These are phyloP conservation scores for Drosophila anomelani DNA, from an alignment of 2,888 invertebrate genomes.

Conservation along the genomic window DNA sequence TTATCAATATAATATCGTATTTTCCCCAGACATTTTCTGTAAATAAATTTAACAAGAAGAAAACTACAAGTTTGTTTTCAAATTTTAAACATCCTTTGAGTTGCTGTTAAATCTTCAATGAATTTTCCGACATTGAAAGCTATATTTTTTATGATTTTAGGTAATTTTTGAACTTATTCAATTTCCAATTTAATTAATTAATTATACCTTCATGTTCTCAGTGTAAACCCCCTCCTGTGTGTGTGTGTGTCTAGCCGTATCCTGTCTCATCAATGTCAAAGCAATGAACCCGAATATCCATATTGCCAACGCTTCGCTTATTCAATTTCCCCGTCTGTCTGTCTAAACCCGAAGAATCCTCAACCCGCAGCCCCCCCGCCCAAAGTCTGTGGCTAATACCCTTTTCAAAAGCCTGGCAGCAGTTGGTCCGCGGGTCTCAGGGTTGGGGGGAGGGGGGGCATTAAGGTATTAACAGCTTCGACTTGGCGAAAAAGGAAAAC, in stretches of 20 bases:
- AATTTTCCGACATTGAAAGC: neutral
- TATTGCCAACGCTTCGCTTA: conserved; percentile 51
- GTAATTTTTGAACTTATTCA: no score
- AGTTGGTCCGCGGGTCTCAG: conserved; percentile 9
- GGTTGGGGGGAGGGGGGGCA: neutral
- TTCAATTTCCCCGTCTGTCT: conserved; percentile 45
- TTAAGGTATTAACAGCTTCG: conserved; percentile 48
- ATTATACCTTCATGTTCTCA: neutral
- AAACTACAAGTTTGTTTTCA: no score
- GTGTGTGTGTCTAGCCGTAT: conserved; percentile 46
- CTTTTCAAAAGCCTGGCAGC: conserved; percentile 49
- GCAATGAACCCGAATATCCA: conserved; percentile 78
- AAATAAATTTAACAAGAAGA: no score
- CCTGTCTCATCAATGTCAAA: conserved; percentile 76
- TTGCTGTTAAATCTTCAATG: no score
- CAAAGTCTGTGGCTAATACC: conserved; percentile 33
- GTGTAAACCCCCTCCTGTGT: neutral
- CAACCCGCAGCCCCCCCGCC: neutral
- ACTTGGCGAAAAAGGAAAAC: conserved; percentile 30
- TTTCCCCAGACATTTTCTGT: neutral
- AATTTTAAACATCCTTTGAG: neutral
- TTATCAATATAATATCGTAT: neutral
- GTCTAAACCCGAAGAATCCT: neutral
- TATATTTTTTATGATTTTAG: neutral
- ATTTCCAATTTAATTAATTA: neutral